A percentile compares a stretch with the other conserved stretches of the same genome.
Conservation (phyloP, 2,797 vertebrate species). For the Rousettus madagascariensis region DNA sequence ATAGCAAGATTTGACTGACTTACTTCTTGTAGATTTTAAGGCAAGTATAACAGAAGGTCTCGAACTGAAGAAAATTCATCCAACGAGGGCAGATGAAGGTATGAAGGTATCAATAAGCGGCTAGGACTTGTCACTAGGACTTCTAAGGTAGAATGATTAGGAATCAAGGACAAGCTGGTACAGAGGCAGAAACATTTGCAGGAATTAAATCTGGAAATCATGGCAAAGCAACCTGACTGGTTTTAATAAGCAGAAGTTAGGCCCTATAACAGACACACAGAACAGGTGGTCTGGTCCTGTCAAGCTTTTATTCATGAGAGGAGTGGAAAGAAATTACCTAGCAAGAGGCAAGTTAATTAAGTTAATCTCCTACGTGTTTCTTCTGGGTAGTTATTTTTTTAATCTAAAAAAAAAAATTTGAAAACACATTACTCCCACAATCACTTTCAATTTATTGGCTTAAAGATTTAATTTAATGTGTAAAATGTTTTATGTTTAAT, state of each 20-base stretch:
- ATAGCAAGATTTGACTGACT: background rate
- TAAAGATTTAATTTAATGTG: background rate
- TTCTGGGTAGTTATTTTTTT: background rate
- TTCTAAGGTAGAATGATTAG: background rate
- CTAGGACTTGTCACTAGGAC: background rate
- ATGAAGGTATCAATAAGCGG: background rate
- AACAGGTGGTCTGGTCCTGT: background rate
- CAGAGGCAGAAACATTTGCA: background rate
- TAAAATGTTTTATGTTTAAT: conserved; percentile 21
- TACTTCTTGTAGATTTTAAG: background rate
- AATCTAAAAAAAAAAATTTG: background rate
- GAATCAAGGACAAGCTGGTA: background rate
- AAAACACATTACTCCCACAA: background rate
- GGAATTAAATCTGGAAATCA: background rate
- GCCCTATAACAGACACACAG: background rate
- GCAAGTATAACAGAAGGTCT: background rate
- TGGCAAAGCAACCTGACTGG: background rate
- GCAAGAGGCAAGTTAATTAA: background rate
- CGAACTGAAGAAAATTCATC: background rate
- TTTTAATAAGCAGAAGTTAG: background rate
- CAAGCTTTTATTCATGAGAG: background rate
- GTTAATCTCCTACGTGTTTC: background rate
- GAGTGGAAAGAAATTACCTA: background rate
- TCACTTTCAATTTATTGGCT: background rate
- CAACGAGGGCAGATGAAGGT: background rate